Conservation (phyloP, 2,113 vertebrate genomes). For the Saimiri boliviensis region DNA sequence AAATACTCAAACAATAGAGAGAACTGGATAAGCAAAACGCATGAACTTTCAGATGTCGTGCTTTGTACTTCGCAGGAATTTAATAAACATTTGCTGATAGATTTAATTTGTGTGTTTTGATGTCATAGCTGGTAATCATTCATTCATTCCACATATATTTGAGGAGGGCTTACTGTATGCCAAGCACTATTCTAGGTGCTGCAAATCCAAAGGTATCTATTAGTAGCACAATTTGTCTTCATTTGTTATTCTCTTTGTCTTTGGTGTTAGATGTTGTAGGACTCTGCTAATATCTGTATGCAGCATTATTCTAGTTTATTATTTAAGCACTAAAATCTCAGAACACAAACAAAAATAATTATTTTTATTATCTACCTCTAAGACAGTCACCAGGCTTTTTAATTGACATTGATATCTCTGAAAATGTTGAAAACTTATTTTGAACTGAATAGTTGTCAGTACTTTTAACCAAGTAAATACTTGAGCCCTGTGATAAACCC, state of each 20-base stretch:
- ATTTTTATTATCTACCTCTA: slow-evolving; percentile 1
- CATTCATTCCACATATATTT: neutral
- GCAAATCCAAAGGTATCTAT: neutral
- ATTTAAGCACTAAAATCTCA: neutral
- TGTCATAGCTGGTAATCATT: neutral
- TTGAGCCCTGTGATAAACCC: slow-evolving; percentile 7
- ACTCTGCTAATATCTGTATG: neutral
- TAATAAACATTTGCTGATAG: neutral
- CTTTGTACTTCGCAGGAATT: neutral
- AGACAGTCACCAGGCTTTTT: neutral
- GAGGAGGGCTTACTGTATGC: neutral
- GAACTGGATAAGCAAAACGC: neutral
- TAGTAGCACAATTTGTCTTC: neutral
- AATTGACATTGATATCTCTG: neutral
- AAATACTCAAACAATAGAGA: neutral
- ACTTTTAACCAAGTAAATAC: neutral
- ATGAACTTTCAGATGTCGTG: neutral
- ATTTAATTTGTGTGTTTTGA: slow-evolving; percentile 12
- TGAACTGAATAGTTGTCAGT: neutral
- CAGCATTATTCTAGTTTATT: neutral
- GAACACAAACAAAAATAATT: neutral
- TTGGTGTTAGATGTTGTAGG: neutral
- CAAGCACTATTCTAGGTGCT: neutral
- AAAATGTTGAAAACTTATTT: slow-evolving; percentile 27
- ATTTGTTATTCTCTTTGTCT: neutral